A percentile compares a stretch with the other conserved stretches of the same genome.
phyloP scores from a whole-genome alignment of 2,888 invertebrate genomes.

The Atrina japonica region DNA sequence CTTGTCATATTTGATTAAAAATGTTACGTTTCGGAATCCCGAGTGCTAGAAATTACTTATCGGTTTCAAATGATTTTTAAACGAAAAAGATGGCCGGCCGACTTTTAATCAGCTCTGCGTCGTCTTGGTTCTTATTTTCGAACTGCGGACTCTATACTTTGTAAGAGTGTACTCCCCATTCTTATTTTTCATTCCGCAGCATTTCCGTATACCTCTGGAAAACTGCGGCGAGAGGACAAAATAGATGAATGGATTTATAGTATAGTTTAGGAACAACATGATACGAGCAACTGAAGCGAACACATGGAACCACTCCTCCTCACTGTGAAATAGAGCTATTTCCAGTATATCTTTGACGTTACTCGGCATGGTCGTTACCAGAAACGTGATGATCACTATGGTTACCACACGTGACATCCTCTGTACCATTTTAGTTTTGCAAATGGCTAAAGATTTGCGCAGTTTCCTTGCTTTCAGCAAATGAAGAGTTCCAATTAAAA shows the following conservation, averaged over 20 bases:
- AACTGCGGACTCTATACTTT: too few species aligned
- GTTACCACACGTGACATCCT: conserved; percentile 42
- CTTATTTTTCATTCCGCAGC: too few species aligned
- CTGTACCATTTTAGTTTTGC: conserved; percentile 18
- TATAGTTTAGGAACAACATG: conserved; percentile 36
- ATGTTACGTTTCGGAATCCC: too few species aligned
- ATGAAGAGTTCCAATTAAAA: conserved; percentile 26
- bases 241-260: conserved; percentile 42
- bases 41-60: too few species aligned
- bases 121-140: too few species aligned
- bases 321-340: background rate
- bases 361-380: conserved; percentile 38
- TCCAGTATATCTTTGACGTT: conserved; percentile 27
- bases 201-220: conserved; percentile 3
- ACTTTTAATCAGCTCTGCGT: too few species aligned
- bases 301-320: conserved; percentile 18
- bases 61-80: too few species aligned
- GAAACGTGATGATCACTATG: conserved; percentile 22
- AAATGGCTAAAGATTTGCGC: conserved; percentile 11
- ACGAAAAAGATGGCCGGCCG: too few species aligned
- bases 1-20: too few species aligned
- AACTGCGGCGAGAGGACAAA: conserved; percentile 26
- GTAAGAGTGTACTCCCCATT: too few species aligned
- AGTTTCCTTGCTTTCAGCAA: conserved; percentile 33
- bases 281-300: conserved; percentile 16